These are phyloP conservation scores for Linepithema humile DNA, from an alignment of 1,140 invertebrate species.

Conservation along the genomic window DNA sequence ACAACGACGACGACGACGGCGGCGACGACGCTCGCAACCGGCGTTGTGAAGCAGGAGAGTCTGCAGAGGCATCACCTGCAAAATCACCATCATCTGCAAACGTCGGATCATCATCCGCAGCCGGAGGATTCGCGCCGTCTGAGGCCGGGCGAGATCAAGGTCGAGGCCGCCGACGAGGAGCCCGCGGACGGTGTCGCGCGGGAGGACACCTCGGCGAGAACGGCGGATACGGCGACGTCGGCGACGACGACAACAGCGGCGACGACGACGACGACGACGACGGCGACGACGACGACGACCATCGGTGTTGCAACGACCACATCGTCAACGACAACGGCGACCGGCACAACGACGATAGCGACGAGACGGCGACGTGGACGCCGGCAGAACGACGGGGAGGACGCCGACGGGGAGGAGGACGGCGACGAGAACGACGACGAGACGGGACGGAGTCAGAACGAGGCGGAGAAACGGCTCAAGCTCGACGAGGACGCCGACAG, in stretches of 20 bases:
- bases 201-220: slow-evolving; percentile 60
- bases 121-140: slow-evolving; percentile 65
- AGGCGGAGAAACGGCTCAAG: slow-evolving; percentile 76
- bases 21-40: slow-evolving; percentile 68
- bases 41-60: slow-evolving; percentile 73
- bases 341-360: slow-evolving; percentile 64
- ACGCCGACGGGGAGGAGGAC: slow-evolving; percentile 67
- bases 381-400: slow-evolving; percentile 60
- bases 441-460: slow-evolving; percentile 62
- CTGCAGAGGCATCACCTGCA: slow-evolving; percentile 73
- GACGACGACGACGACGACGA: slow-evolving; percentile 18
- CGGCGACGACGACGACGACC: slow-evolving; percentile 19
- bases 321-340: slow-evolving; percentile 74
- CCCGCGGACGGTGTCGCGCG: slow-evolving; percentile 63
- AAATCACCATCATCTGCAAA: slow-evolving; percentile 64
- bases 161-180: slow-evolving; percentile 73
- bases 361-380: slow-evolving; percentile 62
- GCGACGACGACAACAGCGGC: slow-evolving; percentile 51
- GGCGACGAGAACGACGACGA: slow-evolving; percentile 83
- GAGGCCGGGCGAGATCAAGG: slow-evolving; percentile 73
- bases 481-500: slow-evolving; percentile 72
- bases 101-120: slow-evolving; percentile 42
- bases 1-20: slow-evolving; percentile 56
- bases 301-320: slow-evolving; percentile 60
- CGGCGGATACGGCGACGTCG: slow-evolving; percentile 55